Conservation (phyloP, 2,888 invertebrate genomes). For the Prosapia bicincta region DNA sequence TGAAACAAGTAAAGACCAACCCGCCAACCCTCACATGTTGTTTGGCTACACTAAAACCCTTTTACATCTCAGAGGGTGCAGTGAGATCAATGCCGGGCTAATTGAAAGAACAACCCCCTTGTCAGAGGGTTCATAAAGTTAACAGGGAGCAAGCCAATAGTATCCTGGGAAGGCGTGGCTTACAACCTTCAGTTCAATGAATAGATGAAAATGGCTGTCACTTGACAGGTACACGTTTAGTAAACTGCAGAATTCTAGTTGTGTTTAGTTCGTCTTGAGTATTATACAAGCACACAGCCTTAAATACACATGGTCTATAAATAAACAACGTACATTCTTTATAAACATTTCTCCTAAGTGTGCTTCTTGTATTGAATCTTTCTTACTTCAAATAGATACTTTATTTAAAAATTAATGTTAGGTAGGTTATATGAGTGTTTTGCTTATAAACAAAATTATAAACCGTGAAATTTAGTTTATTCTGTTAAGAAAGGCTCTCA, state of each 20-base stretch:
- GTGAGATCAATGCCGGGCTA: background rate
- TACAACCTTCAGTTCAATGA: background rate
- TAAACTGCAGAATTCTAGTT: background rate
- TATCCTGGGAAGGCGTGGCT: background rate
- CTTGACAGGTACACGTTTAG: background rate
- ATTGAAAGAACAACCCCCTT: slow-evolving; percentile 2
- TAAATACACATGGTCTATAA: too few relatives aligned
- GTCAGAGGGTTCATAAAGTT: background rate
- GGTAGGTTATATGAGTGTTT: too few relatives aligned
- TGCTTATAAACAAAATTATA: too few relatives aligned
- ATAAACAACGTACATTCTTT: too few relatives aligned
- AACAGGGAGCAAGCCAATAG: background rate
- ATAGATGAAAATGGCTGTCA: background rate
- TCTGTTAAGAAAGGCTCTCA: too few relatives aligned
- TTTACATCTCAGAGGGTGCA: background rate
- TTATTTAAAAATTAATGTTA: too few relatives aligned
- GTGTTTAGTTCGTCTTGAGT: background rate
- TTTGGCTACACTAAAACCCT: background rate
- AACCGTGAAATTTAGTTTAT: too few relatives aligned
- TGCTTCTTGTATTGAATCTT: background rate
- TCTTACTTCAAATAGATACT: too few relatives aligned
- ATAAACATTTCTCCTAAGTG: too few relatives aligned
- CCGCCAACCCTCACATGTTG: background rate
- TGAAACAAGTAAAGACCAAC: background rate
- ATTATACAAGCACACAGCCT: too few relatives aligned